These are phyloP conservation scores for Cyphomyrmex costatus DNA, from an alignment of 1,140 invertebrate genomes.

Conservation along the genomic window DNA sequence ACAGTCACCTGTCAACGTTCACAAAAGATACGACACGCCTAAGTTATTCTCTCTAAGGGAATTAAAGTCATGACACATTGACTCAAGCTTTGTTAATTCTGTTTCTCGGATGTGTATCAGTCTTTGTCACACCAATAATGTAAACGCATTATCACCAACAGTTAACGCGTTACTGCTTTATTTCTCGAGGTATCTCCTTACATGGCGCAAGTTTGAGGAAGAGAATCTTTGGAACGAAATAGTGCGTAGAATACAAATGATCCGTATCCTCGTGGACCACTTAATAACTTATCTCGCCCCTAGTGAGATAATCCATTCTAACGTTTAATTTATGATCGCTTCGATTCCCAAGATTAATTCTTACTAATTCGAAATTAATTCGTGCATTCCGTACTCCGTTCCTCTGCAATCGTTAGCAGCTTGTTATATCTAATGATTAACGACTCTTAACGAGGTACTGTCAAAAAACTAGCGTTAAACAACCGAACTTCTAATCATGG, in stretches of 20 bases:
- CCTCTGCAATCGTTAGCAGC: slow-evolving; percentile 34
- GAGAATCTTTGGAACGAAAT: slow-evolving; percentile 36
- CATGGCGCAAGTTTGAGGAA: neutral
- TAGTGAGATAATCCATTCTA: slow-evolving; percentile 28
- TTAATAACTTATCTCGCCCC: slow-evolving; percentile 54
- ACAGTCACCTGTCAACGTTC: slow-evolving; percentile 45
- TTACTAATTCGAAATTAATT: slow-evolving; percentile 51
- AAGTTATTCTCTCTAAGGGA: slow-evolving; percentile 67
- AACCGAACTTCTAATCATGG: slow-evolving; percentile 29
- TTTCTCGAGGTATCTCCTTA: slow-evolving; percentile 19
- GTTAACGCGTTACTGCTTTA: slow-evolving; percentile 30
- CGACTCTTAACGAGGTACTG: slow-evolving; percentile 25
- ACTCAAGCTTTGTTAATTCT: slow-evolving; percentile 57
- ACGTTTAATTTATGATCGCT: slow-evolving; percentile 46
- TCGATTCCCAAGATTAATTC: slow-evolving; percentile 45
- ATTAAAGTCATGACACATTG: slow-evolving; percentile 61
- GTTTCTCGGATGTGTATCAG: slow-evolving; percentile 72
- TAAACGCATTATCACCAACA: slow-evolving; percentile 53
- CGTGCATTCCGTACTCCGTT: neutral
- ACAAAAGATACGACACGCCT: slow-evolving; percentile 40
- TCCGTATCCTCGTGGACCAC: slow-evolving; percentile 20
- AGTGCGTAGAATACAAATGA: slow-evolving; percentile 38
- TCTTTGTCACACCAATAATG: slow-evolving; percentile 73
- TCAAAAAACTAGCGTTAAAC: slow-evolving; percentile 34
- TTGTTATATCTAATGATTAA: slow-evolving; percentile 36